Evolutionary conservation across 1,140 invertebrate genomes (phyloP).

Genomic region (Diplogasteroides magnus): DNA sequence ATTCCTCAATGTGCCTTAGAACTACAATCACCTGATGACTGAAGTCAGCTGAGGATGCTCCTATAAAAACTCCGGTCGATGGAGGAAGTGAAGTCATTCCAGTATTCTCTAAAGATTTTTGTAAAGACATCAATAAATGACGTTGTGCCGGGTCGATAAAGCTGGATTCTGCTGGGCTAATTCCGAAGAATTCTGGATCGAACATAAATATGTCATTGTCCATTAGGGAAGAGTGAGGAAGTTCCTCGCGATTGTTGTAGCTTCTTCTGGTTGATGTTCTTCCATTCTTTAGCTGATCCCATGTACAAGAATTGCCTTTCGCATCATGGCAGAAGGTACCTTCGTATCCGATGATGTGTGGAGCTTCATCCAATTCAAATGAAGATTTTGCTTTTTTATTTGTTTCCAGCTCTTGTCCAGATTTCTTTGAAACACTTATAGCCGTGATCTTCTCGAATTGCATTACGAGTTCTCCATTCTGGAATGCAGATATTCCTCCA

Average conservation of each 20-base stretch:
- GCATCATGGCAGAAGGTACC: background rate
- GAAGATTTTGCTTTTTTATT: too few species aligned
- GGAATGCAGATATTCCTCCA: too few species aligned
- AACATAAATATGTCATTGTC: constrained; percentile 53
- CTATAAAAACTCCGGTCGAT: constrained; percentile 49
- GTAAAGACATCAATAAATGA: constrained; percentile 59
- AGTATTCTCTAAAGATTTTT: constrained; percentile 48
- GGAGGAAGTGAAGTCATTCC: constrained; percentile 24
- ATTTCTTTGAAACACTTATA: too few species aligned
- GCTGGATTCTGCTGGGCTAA: constrained; percentile 60
- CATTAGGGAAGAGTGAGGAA: constrained; percentile 11
- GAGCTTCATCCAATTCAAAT: too few species aligned
- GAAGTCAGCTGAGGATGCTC: constrained; percentile 59
- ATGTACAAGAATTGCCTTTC: background rate
- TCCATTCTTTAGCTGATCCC: background rate
- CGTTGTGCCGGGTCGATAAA: constrained; percentile 62
- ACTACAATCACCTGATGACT: constrained; percentile 31
- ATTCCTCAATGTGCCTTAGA: too few species aligned
- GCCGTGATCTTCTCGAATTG: too few species aligned
- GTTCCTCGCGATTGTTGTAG: background rate
- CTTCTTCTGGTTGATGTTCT: background rate
- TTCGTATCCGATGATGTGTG: background rate
- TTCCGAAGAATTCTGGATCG: constrained; percentile 62
- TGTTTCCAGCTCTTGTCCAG: too few species aligned
- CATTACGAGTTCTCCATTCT: background rate